These are phyloP conservation scores for Stegastes partitus DNA, from an alignment of 2,113 vertebrate genomes.

Conservation along the genomic window DNA sequence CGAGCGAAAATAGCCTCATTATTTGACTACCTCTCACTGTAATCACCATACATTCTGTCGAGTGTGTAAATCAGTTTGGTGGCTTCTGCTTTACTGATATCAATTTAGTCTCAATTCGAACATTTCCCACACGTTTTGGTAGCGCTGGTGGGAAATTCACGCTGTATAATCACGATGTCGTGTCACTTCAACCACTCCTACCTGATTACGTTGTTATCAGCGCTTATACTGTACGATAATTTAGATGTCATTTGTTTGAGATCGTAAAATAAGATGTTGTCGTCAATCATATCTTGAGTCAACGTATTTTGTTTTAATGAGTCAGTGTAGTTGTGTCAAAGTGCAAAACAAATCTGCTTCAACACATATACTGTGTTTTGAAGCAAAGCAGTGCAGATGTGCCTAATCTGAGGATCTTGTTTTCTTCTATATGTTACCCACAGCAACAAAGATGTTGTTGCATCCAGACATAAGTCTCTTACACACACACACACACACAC, in stretches of 20 bases:
- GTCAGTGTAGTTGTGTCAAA: neutral
- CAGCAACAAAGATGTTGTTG: slow-evolving; percentile 6
- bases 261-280: slow-evolving; percentile 8
- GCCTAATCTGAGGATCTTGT: slow-evolving; percentile 40
- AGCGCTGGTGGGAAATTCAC: slow-evolving; percentile 17
- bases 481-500: slow-evolving; percentile 19
- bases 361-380: slow-evolving; percentile 10
- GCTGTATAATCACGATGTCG: slow-evolving; percentile 10
- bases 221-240: slow-evolving; percentile 7
- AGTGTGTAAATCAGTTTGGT: slow-evolving; percentile 33
- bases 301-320: neutral
- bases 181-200: slow-evolving; percentile 18
- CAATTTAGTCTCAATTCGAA: slow-evolving; percentile 26
- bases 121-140: slow-evolving; percentile 34
- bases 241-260: slow-evolving; percentile 15
- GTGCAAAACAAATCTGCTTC: slow-evolving; percentile 8
- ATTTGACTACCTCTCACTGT: slow-evolving; percentile 52
- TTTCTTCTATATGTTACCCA: slow-evolving; percentile 19
- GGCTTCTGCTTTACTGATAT: slow-evolving; percentile 34
- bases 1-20: slow-evolving; percentile 35
- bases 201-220: slow-evolving; percentile 37
- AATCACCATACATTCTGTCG: slow-evolving; percentile 43
- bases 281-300: neutral
- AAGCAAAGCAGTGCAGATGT: slow-evolving; percentile 23
- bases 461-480: slow-evolving; percentile 9